Evolutionary conservation across 2,797 vertebrate species (phyloP), one percentile per base, ranked within the genome.

Genomic region (Clarias platycephalus): DNA sequence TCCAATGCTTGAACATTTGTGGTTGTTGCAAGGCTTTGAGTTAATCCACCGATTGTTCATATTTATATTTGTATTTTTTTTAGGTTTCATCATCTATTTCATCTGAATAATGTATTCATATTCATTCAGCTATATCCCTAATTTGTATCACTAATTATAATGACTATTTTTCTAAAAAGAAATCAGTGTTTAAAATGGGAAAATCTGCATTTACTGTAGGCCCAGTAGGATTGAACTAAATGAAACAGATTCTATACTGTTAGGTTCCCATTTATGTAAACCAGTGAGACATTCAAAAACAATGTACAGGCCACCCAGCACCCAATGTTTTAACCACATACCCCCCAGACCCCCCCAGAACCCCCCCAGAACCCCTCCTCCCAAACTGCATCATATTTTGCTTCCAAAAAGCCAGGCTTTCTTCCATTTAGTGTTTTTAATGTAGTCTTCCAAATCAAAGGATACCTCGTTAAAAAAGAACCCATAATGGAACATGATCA

Each of bases 311-410:
- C 75, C 55, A 70, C 1, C 26, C 66, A 34, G 10, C 6, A 64
- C 60, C 9, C 22, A 75, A 63, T 71, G 64, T 40, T 80, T 71
- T 63, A 18, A 31, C 70, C 24, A 26, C 64, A 63, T 88, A 10
- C 44, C 40, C 44, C 44, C 44, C 8, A 49, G 44, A 49, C 12
- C 44, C 44, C 9, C 44, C 9, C 40, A n/a, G n/a, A n/a, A n/a
- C n/a, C 44, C 40, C 44, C 44, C 44, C 8, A 49, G 44, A 49
- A 49, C 44, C 44, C 9, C 44, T 2, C 44, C 9, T 12, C 44
- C 44, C 44, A 49, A 49, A 12, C 12, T 12, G 44, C 44, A 49
- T 49, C 10, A 49, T 49, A 49, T 49, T 44, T 49, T 49, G 44
- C 2, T 49, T 49, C 10, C 10, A 13, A 49, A 44, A 12, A 49